Percentiles rank a stretch among this genome's conserved stretches.
These are phyloP conservation scores for Toxotes jaculatrix DNA, from an alignment of 2,113 vertebrate species.

Conservation along the genomic window DNA sequence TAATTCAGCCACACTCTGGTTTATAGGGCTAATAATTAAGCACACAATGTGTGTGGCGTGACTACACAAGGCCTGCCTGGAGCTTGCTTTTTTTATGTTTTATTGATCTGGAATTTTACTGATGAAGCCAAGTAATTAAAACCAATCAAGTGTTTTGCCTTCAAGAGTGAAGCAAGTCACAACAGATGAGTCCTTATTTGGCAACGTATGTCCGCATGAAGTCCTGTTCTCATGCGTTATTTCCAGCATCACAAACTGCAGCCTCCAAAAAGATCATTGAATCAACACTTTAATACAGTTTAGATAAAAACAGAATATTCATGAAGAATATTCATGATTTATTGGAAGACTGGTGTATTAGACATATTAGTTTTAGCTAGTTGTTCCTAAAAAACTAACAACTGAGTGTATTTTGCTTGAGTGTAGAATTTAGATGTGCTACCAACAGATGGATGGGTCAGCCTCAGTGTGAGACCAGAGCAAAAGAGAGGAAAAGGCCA, in stretches of 20 bases:
- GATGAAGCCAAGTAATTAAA: slow-evolving; percentile 39
- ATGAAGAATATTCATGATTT: too few species aligned
- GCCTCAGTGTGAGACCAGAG: slow-evolving; percentile 58
- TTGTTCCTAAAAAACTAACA: neutral
- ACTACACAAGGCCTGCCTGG: slow-evolving; percentile 10
- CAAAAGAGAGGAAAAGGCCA: slow-evolving; percentile 32
- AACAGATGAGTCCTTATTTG: neutral
- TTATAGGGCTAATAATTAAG: slow-evolving; percentile 50
- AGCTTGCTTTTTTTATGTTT: slow-evolving; percentile 39
- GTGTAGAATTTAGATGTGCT: slow-evolving; percentile 55
- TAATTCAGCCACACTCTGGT: slow-evolving; percentile 32
- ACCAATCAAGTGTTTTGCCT: slow-evolving; percentile 27
- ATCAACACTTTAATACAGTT: too few species aligned
- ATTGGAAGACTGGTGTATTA: neutral
- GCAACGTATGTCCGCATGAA: neutral
- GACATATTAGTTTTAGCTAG: neutral
- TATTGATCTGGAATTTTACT: slow-evolving; percentile 54
- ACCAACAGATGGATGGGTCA: slow-evolving; percentile 52
- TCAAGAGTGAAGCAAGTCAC: slow-evolving; percentile 1
- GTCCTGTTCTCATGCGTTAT: neutral
- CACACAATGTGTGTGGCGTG: slow-evolving; percentile 26
- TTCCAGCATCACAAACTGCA: too few species aligned
- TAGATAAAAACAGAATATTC: too few species aligned
- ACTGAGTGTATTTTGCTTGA: slow-evolving; percentile 15
- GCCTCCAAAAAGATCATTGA: too few species aligned